A percentile compares a stretch with the other conserved stretches of the same genome.
Evolutionary conservation across 2,113 vertebrate species (phyloP).

Genomic region (Pygoscelis antarcticus): DNA sequence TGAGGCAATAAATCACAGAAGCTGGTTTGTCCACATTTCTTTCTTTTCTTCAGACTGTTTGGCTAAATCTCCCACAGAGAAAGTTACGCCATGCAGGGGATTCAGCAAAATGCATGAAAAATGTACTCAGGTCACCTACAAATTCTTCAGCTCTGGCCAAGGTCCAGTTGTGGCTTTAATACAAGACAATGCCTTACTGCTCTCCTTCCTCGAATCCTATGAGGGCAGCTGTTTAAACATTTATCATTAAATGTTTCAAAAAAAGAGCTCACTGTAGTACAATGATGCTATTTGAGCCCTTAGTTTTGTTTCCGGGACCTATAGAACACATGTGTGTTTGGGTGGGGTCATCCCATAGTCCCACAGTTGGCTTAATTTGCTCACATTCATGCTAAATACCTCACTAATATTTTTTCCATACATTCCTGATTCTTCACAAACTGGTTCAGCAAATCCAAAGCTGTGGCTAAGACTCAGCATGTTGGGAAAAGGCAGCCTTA

Average conservation of each 20-base stretch:
- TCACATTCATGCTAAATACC: not conserved
- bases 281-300: constrained; percentile 60
- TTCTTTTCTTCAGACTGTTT: constrained; percentile 71
- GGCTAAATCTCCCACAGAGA: constrained; percentile 77
- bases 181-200: constrained; percentile 20
- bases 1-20: constrained; percentile 71
- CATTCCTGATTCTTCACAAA: not conserved
- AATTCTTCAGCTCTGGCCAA: constrained; percentile 67
- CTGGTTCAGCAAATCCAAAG: not conserved
- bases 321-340: not conserved
- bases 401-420: not conserved
- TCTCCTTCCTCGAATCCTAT: constrained; percentile 35
- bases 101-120: constrained; percentile 69
- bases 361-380: not conserved
- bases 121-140: constrained; percentile 62
- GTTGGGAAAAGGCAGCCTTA: not conserved
- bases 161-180: constrained; percentile 54
- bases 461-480: not conserved
- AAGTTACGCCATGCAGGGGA: constrained; percentile 66
- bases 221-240: constrained; percentile 76
- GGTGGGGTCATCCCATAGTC: not conserved
- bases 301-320: constrained; percentile 45
- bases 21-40: constrained; percentile 83
- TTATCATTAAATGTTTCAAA: constrained; percentile 69
- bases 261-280: constrained; percentile 51